Evolutionary conservation across 2,797 vertebrate genomes (phyloP).

Genomic region (Valencia hispanica): DNA sequence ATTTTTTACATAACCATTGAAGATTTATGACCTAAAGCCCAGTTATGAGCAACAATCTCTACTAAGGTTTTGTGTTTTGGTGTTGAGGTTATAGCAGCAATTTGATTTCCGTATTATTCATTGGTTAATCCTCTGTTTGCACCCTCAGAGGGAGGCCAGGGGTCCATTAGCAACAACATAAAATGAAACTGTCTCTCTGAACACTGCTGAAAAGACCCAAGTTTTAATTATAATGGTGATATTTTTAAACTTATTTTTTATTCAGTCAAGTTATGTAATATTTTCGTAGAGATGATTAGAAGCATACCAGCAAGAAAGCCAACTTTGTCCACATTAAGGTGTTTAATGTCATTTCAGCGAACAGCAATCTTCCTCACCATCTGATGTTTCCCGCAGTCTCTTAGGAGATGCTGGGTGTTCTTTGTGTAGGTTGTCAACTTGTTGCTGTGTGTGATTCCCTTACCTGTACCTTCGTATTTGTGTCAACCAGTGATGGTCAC

Average conservation of each 20-base stretch:
- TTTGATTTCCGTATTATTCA: background rate
- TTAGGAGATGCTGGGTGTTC: slow-evolving; percentile 39
- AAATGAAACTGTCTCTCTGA: slow-evolving; percentile 1
- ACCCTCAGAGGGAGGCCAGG: slow-evolving; percentile 9
- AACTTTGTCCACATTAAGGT: slow-evolving; percentile 11
- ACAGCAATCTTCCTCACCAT: background rate
- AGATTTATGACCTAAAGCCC: background rate
- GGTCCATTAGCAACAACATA: background rate
- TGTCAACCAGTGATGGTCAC: slow-evolving; percentile 54
- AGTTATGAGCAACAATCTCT: slow-evolving; percentile 16
- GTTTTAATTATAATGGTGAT: background rate
- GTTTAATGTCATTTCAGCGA: slow-evolving; percentile 43
- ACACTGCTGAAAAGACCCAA: background rate
- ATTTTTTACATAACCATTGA: background rate
- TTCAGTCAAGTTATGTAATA: no score
- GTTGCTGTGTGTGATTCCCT: slow-evolving; percentile 43
- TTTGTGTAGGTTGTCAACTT: slow-evolving; percentile 40
- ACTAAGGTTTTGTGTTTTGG: slow-evolving; percentile 37
- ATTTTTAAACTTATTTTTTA: background rate
- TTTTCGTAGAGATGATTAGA: background rate
- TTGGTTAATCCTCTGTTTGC: background rate
- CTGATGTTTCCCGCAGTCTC: slow-evolving; percentile 29
- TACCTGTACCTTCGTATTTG: slow-evolving; percentile 58
- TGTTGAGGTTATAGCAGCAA: slow-evolving; percentile 32
- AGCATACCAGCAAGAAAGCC: slow-evolving; percentile 15